Evolutionary conservation across 1,140 invertebrate species (phyloP).

Genomic region (Aphaenogaster floridana): DNA sequence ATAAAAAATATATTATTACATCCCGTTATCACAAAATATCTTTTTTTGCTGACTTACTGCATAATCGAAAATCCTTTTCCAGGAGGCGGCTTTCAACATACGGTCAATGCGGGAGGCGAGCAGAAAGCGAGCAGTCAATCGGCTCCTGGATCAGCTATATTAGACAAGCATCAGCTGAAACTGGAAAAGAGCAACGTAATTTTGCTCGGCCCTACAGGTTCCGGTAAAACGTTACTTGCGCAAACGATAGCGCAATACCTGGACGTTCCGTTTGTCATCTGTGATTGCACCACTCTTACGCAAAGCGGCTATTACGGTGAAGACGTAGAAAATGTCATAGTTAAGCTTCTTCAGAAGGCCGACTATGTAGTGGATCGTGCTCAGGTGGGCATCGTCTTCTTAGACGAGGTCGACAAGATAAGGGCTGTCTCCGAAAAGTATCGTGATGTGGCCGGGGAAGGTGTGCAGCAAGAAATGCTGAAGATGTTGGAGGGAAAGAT

Average conservation of each 20-base stretch:
- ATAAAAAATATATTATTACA: constrained; percentile 10
- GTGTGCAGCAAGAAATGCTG: constrained; percentile 99
- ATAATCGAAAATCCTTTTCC: constrained; percentile 90
- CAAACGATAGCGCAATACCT: constrained; percentile 98
- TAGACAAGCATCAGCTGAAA: constrained; percentile 95
- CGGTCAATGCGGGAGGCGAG: constrained; percentile 77
- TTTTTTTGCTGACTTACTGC: constrained; percentile 83
- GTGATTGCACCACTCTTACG: constrained; percentile 99
- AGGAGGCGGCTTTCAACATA: constrained; percentile 69
- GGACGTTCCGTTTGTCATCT: constrained; percentile 99
- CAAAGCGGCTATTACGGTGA: constrained; percentile 99
- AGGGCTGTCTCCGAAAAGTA: constrained; percentile 99
- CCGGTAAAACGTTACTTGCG: constrained; percentile 98
- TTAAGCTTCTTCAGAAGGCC: constrained; percentile 98
- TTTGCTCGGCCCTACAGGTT: constrained; percentile 98
- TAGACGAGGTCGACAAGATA: constrained; percentile 99
- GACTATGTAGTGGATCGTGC: constrained; percentile 98
- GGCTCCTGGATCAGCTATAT: constrained; percentile 92
- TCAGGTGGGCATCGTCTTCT: constrained; percentile 99
- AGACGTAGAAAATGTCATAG: constrained; percentile 99
- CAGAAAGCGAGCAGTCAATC: constrained; percentile 71
- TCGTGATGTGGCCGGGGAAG: constrained; percentile 99
- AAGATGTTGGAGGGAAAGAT: constrained; percentile 99
- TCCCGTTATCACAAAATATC: no score
- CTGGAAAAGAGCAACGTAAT: constrained; percentile 99